phyloP scores from a whole-genome alignment of 2,113 vertebrate species.

The Gnathonemus longibarbis region DNA sequence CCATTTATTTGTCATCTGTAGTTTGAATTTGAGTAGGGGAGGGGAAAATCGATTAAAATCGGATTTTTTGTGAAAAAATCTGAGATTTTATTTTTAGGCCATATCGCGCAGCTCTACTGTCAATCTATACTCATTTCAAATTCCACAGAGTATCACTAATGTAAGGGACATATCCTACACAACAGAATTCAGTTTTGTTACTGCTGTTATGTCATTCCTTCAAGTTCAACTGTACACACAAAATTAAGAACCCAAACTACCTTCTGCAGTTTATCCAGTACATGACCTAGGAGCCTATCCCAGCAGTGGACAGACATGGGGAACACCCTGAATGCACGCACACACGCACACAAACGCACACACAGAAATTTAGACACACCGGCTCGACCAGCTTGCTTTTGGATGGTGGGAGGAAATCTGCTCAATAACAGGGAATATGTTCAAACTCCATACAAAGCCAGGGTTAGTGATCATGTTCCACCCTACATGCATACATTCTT shows the following conservation, averaged over 20 bases:
- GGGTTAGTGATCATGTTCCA: background rate
- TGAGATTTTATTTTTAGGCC: too few relatives aligned
- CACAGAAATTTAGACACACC: background rate
- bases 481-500: background rate
- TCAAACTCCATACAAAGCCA: background rate
- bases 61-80: too few relatives aligned
- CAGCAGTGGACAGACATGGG: background rate
- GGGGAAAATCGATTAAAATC: too few relatives aligned
- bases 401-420: background rate
- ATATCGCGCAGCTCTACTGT: too few relatives aligned
- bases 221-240: background rate
- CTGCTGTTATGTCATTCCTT: background rate
- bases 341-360: background rate
- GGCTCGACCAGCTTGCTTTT: background rate
- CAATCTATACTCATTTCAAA: background rate
- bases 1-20: too few relatives aligned
- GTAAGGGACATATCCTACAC: background rate
- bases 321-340: background rate
- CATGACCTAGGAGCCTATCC: background rate
- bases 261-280: background rate
- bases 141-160: background rate
- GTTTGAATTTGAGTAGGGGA: too few relatives aligned
- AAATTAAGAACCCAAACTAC: background rate
- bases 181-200: background rate
- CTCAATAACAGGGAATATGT: background rate